These are phyloP conservation scores for Sebastolobus alascanus DNA, from an alignment of 2,797 vertebrate species.

Conservation along the genomic window DNA sequence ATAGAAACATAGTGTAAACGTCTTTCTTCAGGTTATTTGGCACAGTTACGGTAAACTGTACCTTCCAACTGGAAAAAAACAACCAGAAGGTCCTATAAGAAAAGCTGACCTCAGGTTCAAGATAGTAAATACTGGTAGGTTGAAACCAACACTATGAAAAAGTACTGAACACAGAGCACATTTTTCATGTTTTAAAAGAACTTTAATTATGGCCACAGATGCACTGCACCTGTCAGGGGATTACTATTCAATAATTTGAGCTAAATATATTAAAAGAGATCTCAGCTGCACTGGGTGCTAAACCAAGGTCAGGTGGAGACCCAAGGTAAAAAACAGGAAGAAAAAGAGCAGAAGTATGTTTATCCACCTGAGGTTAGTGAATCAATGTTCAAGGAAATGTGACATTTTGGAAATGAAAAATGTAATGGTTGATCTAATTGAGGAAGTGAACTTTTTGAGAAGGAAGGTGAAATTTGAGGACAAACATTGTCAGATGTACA, in stretches of 20 bases:
- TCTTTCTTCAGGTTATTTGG: background rate
- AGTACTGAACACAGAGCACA: background rate
- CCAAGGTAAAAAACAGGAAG: background rate
- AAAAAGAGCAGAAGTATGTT: background rate
- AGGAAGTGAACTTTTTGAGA: background rate
- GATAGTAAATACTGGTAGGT: slow-evolving; percentile 21
- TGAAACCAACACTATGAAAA: slow-evolving; percentile 4
- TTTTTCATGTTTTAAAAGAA: background rate
- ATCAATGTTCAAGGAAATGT: slow-evolving; percentile 5
- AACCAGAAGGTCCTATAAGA: background rate
- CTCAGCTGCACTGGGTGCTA: background rate
- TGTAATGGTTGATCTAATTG: background rate
- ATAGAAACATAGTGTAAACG: background rate
- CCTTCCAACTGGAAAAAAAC: background rate
- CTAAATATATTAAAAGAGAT: background rate
- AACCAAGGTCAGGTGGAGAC: background rate
- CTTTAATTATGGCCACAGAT: background rate
- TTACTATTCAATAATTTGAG: background rate
- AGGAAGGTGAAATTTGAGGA: background rate
- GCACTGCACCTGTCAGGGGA: background rate
- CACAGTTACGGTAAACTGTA: background rate
- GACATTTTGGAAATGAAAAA: background rate
- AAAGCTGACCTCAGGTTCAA: background rate
- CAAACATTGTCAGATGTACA: background rate
- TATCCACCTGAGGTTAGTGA: background rate